Evolutionary conservation across 2,888 invertebrate genomes (phyloP), one percentile per base, ranked within the genome.

Genomic region (Morpho achilles): DNA sequence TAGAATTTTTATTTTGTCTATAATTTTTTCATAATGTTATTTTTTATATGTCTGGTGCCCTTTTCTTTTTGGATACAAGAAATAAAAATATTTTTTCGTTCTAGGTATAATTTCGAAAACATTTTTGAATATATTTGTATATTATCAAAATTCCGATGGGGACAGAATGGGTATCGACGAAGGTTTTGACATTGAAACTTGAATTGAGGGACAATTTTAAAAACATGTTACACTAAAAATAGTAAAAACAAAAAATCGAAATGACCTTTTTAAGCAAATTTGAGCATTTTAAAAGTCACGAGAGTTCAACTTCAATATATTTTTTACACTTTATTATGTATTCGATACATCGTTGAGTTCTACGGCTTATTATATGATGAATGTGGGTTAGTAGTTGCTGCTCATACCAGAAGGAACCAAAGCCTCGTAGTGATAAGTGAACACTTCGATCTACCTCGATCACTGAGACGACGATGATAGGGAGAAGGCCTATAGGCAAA

Each of bases 401-500:
- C 49, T 51, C 50, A 22, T 51, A 22, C 52, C 50, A 53, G 16
- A 55, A 49, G 79, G 82, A 79, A 79, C 87, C 89, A 82, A 67
- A 85, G 80, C 85, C 84, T 74, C 71, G 63, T 73, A 65, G 48
- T 42, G 57, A 58, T 57, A 65, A 62, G 64, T 59, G 56, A 47
- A 48, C 52, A 43, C 32, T 32, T 32, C 48, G 59, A 8, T 64
- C 60, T 66, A 96, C 96, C 95, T 96, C 95, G 64, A 95, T 92
- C 67, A 91, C 88, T 74, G 93, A 94, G 68, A 95, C 95, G 75
- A 95, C 91, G 83, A 95, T 87, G 91, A 95, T 91, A 50, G 96
- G 96, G 73, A 97, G 92, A 81, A 96, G 92, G 69, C 95, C 94
- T 87, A 98, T 91, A 60, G 98, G 97, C 86, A 97, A 92, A 78